These are phyloP conservation scores for Lasiommata megera DNA, from an alignment of 2,888 invertebrate genomes.

Conservation along the genomic window DNA sequence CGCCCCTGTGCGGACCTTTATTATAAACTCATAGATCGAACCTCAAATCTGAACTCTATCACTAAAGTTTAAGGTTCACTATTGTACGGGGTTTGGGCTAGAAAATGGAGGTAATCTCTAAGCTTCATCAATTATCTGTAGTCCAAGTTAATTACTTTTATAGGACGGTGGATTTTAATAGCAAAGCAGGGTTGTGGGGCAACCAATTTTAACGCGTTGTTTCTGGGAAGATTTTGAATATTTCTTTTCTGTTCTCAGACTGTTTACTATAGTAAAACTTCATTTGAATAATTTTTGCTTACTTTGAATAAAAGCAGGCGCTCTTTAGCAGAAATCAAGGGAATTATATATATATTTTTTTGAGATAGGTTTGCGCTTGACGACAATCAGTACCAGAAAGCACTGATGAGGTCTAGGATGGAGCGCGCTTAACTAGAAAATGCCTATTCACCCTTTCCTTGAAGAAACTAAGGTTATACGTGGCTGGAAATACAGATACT, in stretches of 20 bases:
- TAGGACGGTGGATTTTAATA: slow-evolving; percentile 65
- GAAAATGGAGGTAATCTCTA: slow-evolving; percentile 70
- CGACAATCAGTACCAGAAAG: too few relatives aligned
- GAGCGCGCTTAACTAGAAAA: too few relatives aligned
- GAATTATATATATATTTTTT: too few relatives aligned
- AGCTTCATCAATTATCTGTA: slow-evolving; percentile 80
- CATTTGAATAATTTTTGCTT: too few relatives aligned
- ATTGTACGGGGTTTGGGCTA: slow-evolving; percentile 35
- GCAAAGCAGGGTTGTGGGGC: slow-evolving; percentile 44
- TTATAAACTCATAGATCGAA: slow-evolving; percentile 38
- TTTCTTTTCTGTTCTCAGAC: not conserved
- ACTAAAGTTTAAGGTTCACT: slow-evolving; percentile 32
- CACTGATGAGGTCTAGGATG: too few relatives aligned
- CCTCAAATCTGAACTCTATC: slow-evolving; percentile 35
- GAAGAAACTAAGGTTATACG: too few relatives aligned
- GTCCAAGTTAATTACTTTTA: slow-evolving; percentile 80
- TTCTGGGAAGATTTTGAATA: slow-evolving; percentile 47
- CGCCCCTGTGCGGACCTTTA: slow-evolving; percentile 68
- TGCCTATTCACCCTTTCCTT: too few relatives aligned
- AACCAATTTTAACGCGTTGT: slow-evolving; percentile 47
- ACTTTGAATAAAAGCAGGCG: too few relatives aligned
- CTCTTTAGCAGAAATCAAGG: too few relatives aligned
- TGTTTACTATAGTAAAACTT: not conserved
- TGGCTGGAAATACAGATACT: too few relatives aligned
- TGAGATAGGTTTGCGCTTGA: too few relatives aligned